Evolutionary conservation across 92 coral and sea anemone genomes (phyloP).

Genomic region (Montipora capitata): DNA sequence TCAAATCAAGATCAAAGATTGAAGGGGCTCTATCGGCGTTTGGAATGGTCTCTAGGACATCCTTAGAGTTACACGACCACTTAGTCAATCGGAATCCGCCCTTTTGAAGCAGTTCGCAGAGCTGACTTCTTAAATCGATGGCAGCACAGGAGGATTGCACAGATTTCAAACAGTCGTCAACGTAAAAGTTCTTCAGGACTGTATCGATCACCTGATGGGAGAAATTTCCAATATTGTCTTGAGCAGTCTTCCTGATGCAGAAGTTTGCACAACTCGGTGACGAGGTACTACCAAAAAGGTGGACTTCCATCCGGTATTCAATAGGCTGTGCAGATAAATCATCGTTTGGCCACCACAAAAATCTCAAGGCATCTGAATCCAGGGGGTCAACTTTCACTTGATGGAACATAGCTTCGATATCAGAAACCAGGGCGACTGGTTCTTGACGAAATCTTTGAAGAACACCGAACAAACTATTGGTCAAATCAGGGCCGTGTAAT

Average conservation of each 20-base stretch:
- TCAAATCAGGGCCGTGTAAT: conserved; percentile 44
- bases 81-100: conserved; percentile 1
- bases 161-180: conserved; percentile 19
- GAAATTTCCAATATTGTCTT: not conserved
- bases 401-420: conserved; percentile 53
- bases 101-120: not conserved
- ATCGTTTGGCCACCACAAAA: conserved; percentile 30
- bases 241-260: conserved; percentile 22
- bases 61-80: not conserved
- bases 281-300: conserved; percentile 38
- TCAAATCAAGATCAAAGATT: not conserved
- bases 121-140: not conserved
- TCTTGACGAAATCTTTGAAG: conserved; percentile 30
- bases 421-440: conserved; percentile 32
- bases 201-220: not conserved
- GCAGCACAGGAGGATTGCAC: not conserved
- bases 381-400: conserved; percentile 33
- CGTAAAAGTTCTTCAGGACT: conserved; percentile 6
- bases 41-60: not conserved
- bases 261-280: conserved; percentile 55
- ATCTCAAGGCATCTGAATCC: conserved; percentile 28
- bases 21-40: not conserved
- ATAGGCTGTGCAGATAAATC: not conserved
- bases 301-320: conserved; percentile 40
- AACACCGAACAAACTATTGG: conserved; percentile 36